Percentiles rank a stretch among this genome's conserved stretches.
These are phyloP conservation scores for Hecatera dysodea DNA, from an alignment of 2,888 invertebrate species.

Conservation along the genomic window DNA sequence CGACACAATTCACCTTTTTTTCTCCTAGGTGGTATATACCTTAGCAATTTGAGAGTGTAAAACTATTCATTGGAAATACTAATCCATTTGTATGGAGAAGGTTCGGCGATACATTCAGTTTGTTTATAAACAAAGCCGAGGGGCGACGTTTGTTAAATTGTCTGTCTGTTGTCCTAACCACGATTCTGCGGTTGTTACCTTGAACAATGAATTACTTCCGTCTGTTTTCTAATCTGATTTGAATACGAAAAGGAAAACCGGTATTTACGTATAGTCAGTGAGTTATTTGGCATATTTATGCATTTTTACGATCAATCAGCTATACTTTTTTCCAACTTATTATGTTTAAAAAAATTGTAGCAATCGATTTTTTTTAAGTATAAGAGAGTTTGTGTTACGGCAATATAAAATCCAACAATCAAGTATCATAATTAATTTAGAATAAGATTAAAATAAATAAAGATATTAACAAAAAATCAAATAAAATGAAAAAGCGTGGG, in stretches of 20 bases:
- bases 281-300: background rate
- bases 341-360: no score
- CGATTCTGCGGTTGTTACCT: conserved; percentile 30
- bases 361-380: no score
- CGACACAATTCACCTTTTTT: conserved; percentile 30
- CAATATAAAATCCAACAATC: no score
- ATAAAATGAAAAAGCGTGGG: no score
- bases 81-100: conserved; percentile 54
- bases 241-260: conserved; percentile 10
- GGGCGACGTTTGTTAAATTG: conserved; percentile 54
- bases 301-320: background rate
- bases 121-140: conserved; percentile 67
- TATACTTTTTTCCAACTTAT: background rate
- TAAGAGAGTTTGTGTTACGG: no score
- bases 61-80: conserved; percentile 57
- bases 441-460: no score
- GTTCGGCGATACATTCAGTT: conserved; percentile 68
- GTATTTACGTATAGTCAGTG: background rate
- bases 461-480: no score
- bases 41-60: conserved; percentile 19
- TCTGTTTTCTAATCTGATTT: conserved; percentile 32
- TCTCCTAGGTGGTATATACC: background rate
- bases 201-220: conserved; percentile 18
- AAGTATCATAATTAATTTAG: no score
- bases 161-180: conserved; percentile 46